Base-by-base conservation (phyloP, 2,797 vertebrate species). In the Galago senegalensis region DNA sequence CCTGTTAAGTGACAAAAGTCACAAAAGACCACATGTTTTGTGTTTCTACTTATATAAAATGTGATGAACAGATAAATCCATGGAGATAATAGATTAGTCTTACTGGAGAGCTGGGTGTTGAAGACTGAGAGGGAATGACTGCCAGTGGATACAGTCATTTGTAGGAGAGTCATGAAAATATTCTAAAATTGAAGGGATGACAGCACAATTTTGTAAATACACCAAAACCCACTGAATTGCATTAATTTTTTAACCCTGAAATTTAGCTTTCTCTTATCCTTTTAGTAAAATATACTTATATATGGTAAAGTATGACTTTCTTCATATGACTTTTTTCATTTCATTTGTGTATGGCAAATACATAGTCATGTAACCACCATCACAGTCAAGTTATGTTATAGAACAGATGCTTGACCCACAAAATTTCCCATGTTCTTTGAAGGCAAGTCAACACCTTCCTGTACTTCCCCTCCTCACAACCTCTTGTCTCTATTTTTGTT, bases 261-360 rank as follows among this genome's bases (percentile, higher is more conserved):
- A 87, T 72, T 40, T 81, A 63, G 29, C 6, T 53, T 88, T 88
- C 34, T 72, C 10, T 29, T 31, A 31, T 43, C 43, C 16, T 82
- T 92, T 82, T 61, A 63, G 77, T 80, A 83, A 89, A 82, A 79
- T n/a, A 27, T 25, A 67, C 31, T 83, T 83, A 60, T 18, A 56
- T 60, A 83, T 4, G 46, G 34, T 43, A 81, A 60, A 81, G 8
- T 23, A 40, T 29, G 83, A 23, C 2, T 76, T 83, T 43, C 40
- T 43, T 43, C 40, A 43, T 43, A 43, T 43, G 40, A 43, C 40
- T 43, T 1, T 29, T 83, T 83, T 69, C 65, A 34, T 67, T 67
- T 16, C 14, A 58, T 14, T 63, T 69, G 27, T 65, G 9, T 86
- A 40, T 18, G 16, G 21, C 8, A 75, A 89, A 76, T 83, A 12